Percentiles rank a stretch among this genome's conserved stretches.
phyloP scores from a whole-genome alignment of 2,888 invertebrate species.

The Masnerella sp. region DNA sequence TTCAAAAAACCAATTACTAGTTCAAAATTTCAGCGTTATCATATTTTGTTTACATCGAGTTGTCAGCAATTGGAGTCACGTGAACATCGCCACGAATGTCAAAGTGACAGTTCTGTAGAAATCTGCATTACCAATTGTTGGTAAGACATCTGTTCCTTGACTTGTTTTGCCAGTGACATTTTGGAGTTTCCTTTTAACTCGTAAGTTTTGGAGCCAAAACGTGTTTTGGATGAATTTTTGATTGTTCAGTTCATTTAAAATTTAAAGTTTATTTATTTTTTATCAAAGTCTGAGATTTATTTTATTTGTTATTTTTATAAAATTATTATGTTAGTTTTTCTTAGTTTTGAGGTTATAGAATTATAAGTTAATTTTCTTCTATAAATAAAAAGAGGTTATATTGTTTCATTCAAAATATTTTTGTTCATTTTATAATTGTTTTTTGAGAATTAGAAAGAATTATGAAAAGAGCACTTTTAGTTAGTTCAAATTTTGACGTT shows the following conservation, averaged over 20 bases:
- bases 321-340: not conserved
- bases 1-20: not conserved
- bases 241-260: too few relatives aligned
- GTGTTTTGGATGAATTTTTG: not conserved
- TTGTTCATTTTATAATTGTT: conserved; percentile 9
- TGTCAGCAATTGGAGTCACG: not conserved
- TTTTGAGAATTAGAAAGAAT: too few relatives aligned
- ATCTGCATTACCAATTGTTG: not conserved
- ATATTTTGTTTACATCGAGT: not conserved
- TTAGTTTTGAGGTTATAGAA: not conserved
- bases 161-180: not conserved
- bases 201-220: too few relatives aligned
- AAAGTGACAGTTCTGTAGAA: not conserved
- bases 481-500: conserved; percentile 10
- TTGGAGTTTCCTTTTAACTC: not conserved
- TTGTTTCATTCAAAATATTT: not conserved
- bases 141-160: conserved; percentile 1
- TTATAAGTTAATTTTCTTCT: too few relatives aligned
- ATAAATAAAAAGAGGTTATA: not conserved
- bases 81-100: not conserved
- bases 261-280: too few relatives aligned
- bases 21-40: not conserved
- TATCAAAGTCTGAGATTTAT: too few relatives aligned
- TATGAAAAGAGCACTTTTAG: conserved; percentile 14
- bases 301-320: too few relatives aligned